Base-by-base conservation (phyloP, 1,140 invertebrate genomes). In the Bombus confusus region DNA sequence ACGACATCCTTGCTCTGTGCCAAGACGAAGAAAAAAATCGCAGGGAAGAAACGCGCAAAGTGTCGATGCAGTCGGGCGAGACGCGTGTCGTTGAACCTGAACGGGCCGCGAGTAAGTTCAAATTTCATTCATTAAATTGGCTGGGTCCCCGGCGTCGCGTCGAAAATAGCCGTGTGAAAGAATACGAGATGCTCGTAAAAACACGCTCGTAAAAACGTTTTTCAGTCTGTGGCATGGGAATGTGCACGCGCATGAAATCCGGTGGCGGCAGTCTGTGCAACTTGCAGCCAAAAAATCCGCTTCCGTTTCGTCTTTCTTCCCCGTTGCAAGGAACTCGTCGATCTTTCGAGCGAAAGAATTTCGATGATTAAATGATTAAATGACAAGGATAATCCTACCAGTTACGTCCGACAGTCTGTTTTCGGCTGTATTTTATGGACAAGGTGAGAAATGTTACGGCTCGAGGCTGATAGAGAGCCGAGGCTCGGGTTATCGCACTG, bases 61-160 rank as follows among this genome's bases (percentile, higher is more conserved):
- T 41, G 69, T 71, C 69, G 39, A 41, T 41, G 47, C 73, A 15
- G 28, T 28, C n/a, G 9, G 59, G 28, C 12, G 37, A 39, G 64
- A 57, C 52, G 31, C 1, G 80, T 86, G 85, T 78, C 85, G 75
- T 86, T 86, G 85, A 86, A 83, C 85, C 59, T 69, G 34, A 25
- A 22, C 43, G 12, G 37, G 10, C n/a, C 85, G 57, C 66, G 81
- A 72, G 68, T 74, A 83, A 78, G 80, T 86, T 78, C 64, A 83
- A 86, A 86, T 86, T 86, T 86, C 85, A 86, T 86, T 86, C 85
- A 86, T 86, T 84, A 86, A 86, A 86, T 86, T 62, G 74, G 22
- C 66, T 3, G 57, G 85, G 57, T 73, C 80, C 37, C 73, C 73
- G 74, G 57, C 81, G 85, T 77, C 74, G 64, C 73, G 66, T 83